A percentile compares a stretch with the other conserved stretches of the same genome.
Conservation (phyloP, 2,113 vertebrate species). For the human (Homo sapiens) region GRCh38 chr11:23077501-23078000, state of each 20-base stretch:
- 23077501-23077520: background rate
- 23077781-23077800: background rate
- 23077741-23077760: background rate
- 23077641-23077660: background rate
- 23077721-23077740: background rate
- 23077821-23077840: background rate
- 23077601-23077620: background rate
- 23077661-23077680: background rate
- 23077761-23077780: background rate
- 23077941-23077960: constrained; percentile 55
- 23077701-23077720: background rate
- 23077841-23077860: constrained; percentile 23
- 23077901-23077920: constrained; percentile 53
- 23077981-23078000: constrained; percentile 54
- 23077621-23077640: background rate
- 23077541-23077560: background rate
- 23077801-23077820: background rate
- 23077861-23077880: constrained; percentile 62
- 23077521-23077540: background rate
- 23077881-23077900: constrained; percentile 75
- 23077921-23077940: constrained; percentile 70
- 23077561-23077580: background rate
- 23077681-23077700: background rate
- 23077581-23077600: background rate
- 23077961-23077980: constrained; percentile 67